phyloP scores from a whole-genome alignment of 2,888 invertebrate species.

The Eubasilissa splendida region DNA sequence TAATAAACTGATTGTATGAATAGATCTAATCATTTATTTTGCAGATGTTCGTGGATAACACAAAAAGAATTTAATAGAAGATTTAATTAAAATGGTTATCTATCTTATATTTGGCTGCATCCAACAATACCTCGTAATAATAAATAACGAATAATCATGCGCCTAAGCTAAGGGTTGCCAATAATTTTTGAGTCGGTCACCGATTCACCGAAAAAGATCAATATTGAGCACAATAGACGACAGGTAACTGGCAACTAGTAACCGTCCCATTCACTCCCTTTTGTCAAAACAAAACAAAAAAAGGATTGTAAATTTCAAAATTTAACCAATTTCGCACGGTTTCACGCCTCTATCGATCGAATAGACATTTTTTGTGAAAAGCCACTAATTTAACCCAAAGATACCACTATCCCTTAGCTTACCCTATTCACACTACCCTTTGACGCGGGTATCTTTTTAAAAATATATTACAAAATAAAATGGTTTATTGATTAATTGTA shows the following conservation, averaged over 20 bases:
- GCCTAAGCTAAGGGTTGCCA: neutral
- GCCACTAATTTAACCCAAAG: constrained; percentile 57
- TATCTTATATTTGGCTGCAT: neutral
- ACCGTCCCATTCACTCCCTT: constrained; percentile 18
- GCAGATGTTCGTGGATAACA: too few species aligned
- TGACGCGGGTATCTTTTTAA: constrained; percentile 33
- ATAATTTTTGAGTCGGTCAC: constrained; percentile 9
- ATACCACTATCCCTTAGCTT: constrained; percentile 26
- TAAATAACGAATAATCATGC: neutral
- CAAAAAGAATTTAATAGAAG: too few species aligned
- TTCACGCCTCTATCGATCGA: constrained; percentile 29
- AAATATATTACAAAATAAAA: constrained; percentile 32
- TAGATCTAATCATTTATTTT: too few species aligned
- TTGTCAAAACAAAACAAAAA: constrained; percentile 23
- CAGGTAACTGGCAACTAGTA: constrained; percentile 33
- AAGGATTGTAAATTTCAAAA: constrained; percentile 26
- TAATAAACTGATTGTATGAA: too few species aligned
- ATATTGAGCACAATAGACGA: constrained; percentile 15
- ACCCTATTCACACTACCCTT: constrained; percentile 31
- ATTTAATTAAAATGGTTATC: neutral
- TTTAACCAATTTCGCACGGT: constrained; percentile 55
- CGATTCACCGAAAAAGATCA: constrained; percentile 1
- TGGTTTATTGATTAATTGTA: constrained; percentile 34
- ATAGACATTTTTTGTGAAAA: constrained; percentile 53
- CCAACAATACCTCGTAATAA: constrained; percentile 2